These are phyloP conservation scores for Eremophila alpestris DNA, from an alignment of 2,797 vertebrate species.

Conservation along the genomic window DNA sequence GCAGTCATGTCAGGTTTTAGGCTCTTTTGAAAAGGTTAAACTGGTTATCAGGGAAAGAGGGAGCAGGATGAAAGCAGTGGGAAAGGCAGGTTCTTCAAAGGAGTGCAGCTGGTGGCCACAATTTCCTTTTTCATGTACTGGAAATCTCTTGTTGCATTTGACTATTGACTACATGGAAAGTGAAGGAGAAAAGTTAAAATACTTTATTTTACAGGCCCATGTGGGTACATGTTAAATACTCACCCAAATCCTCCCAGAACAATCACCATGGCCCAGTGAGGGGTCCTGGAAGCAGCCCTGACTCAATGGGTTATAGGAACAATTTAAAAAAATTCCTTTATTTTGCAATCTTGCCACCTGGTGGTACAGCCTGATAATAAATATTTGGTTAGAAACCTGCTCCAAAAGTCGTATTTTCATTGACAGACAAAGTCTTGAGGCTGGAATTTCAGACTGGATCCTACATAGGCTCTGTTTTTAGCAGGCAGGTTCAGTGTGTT, in stretches of 20 bases:
- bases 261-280: accelerated
- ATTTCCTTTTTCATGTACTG: not conserved
- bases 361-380: constrained; percentile 48
- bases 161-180: not conserved
- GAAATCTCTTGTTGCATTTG: not conserved
- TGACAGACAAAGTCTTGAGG: not conserved
- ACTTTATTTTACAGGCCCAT: not conserved
- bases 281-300: not conserved
- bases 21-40: not conserved
- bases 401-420: not conserved
- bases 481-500: not conserved
- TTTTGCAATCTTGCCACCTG: constrained; percentile 67
- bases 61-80: not conserved
- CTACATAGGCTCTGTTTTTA: not conserved
- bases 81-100: not conserved
- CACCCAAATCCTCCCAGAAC: not conserved
- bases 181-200: not conserved
- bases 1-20: not conserved
- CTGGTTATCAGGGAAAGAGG: not conserved
- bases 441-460: not conserved
- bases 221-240: not conserved
- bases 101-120: not conserved
- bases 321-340: not conserved
- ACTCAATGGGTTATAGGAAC: not conserved
- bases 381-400: not conserved